phyloP scores from a whole-genome alignment of 2,113 vertebrate species.

The Anarrhichthys ocellatus region DNA sequence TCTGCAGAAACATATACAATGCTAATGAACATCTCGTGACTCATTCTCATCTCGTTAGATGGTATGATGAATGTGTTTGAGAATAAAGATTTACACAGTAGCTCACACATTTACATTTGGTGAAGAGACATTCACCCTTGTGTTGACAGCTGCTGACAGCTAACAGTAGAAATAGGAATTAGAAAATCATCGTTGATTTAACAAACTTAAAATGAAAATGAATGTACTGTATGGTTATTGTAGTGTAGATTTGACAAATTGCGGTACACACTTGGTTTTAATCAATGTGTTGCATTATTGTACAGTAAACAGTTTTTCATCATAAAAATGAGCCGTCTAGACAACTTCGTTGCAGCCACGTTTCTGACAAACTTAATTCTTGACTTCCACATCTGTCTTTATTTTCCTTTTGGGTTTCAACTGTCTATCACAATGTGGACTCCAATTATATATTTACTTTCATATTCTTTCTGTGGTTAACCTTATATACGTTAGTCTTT shows the following conservation, averaged over 20 bases:
- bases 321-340: constrained; percentile 72
- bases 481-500: constrained; percentile 59
- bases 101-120: constrained; percentile 6
- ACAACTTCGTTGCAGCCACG: constrained; percentile 61
- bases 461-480: constrained; percentile 69
- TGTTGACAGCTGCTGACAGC: constrained; percentile 60
- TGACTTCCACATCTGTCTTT: constrained; percentile 79
- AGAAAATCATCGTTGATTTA: constrained; percentile 24
- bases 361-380: constrained; percentile 74
- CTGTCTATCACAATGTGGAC: constrained; percentile 74
- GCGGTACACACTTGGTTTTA: constrained; percentile 41
- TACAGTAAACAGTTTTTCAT: constrained; percentile 55
- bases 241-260: constrained; percentile 22
- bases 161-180: constrained; percentile 11
- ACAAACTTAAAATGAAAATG: constrained; percentile 5
- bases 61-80: constrained; percentile 35
- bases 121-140: constrained; percentile 18
- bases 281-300: constrained; percentile 52
- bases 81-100: constrained; percentile 33
- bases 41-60: neutral
- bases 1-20: constrained; percentile 14
- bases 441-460: constrained; percentile 72
- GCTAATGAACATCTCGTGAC: constrained; percentile 16
- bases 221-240: neutral
- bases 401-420: constrained; percentile 76